Base-by-base conservation (phyloP, 2,888 invertebrate genomes). In the Sarcophaga caerulescens region DNA sequence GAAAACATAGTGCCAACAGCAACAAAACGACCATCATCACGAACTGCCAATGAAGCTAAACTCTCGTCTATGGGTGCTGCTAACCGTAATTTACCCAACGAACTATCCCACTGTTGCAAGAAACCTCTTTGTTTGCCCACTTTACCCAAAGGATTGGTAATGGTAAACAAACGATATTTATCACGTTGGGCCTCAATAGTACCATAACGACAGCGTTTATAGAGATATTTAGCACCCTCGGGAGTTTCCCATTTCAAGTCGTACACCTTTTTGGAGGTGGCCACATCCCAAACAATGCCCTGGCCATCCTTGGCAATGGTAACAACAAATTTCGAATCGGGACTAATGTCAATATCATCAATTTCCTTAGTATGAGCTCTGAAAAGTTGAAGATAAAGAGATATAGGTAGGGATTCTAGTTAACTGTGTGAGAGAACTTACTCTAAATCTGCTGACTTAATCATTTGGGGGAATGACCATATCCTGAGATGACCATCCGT, bases 1-100 rank as follows among this genome's bases (percentile, higher is more conserved):
- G 96, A 96, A 91, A 97, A 97, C 97, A 99, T 98, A 62, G 98
- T 98, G 11, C 99, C 99, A 19, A 98, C 95, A 80, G 97, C 98
- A 2, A 99, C 95, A 93, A 97, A 99, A 84, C 97, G 94, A 0
- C 99, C 99, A 94, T 99, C 98, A 92, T 98, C 97, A 82, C 98
- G 94, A 44, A 97, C 97, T 1, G 98, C 97, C 87, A 98, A 94
- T 19, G 98, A 97, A 4, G 97, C 96, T 47, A 98, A 93, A 83
- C 96, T 96, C 93, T 98, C 98, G 81, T 95, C 94, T 81, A 96
- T 95, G 45, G 94, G 93, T 68, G 95, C 95, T 2, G 94, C 93
- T 89, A 95, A 94, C 25, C 94, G 93, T 12, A 96, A 93, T 44
- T 92, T 90, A 35, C 95, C 96, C 79, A 93, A 94, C n/a, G 94